Base-by-base conservation (phyloP, 1,140 invertebrate genomes). In the Zophobas morio region DNA sequence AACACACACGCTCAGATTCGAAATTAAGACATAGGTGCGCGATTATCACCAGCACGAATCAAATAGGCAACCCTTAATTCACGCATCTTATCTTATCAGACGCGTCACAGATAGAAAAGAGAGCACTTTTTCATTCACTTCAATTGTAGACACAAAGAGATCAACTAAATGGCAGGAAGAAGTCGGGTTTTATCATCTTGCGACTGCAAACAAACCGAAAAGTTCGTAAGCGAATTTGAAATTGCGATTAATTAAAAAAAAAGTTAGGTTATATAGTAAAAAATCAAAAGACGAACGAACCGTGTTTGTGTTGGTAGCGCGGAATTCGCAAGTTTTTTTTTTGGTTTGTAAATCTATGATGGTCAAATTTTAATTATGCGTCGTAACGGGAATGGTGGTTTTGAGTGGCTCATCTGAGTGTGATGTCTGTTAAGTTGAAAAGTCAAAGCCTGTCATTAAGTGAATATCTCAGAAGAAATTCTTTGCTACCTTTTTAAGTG, bases 401-500 rank as follows among this genome's bases (percentile, higher is more conserved):
- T 73, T 34, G 34, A 73, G 71, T 51, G 47, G 1, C 34, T 51
- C 46, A 35, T 51, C 70, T 51, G 47, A 47, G 56, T 74, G 40
- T 57, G 72, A 74, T 74, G 53, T 54, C 56, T 74, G 51, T 46
- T 74, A 78, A 77, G 73, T 72, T 77, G 75, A 78, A 75, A 72
- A 81, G 56, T 77, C 76, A 75, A 78, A 73, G 73, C 60, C 72
- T 81, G 80, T 79, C 80, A 81, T 79, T 81, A 81, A 79, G 75
- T 71, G 77, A 66, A 78, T 81, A 77, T 79, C 63, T 78, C 36
- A 74, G 75, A 79, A 75, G 57, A 54, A 81, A 75, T 70, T 81
- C 78, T 74, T 57, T 76, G 79, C 79, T 81, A 82, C 81, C 81
- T 83, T 80, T 83, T 81, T 83, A 83, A 83, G 82, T 83, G 82